phyloP scores from a whole-genome alignment of 1,140 invertebrate species.

The Papilio aristodemus region DNA sequence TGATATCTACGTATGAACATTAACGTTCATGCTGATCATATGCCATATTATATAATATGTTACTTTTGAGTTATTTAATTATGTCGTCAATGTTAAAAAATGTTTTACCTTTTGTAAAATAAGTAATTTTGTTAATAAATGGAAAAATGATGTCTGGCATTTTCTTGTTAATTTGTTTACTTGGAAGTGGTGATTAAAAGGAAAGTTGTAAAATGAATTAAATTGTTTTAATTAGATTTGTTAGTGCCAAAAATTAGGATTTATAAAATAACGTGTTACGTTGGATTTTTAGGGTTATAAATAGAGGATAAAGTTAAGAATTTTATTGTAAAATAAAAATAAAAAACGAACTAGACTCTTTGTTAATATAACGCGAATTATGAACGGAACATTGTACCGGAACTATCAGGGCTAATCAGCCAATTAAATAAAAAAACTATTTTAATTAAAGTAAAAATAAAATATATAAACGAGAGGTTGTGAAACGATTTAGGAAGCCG shows the following conservation, averaged over 20 bases:
- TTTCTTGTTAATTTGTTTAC: background rate
- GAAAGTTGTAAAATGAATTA: conserved; percentile 55
- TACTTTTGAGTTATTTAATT: no score
- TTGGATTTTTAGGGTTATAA: conserved; percentile 71
- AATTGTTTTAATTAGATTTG: conserved; percentile 72
- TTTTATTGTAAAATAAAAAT: conserved; percentile 71
- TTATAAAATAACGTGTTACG: conserved; percentile 70
- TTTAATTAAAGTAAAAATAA: conserved; percentile 57
- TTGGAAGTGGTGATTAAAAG: conserved; percentile 42
- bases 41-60: no score
- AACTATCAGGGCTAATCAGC: conserved; percentile 56
- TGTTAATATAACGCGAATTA: conserved; percentile 70
- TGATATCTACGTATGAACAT: no score
- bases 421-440: conserved; percentile 73
- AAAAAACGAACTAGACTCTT: conserved; percentile 76
- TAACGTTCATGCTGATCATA: no score
- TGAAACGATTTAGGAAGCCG: conserved; percentile 63
- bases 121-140: no score
- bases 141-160: background rate
- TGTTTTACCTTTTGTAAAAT: no score
- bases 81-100: no score
- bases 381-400: conserved; percentile 50
- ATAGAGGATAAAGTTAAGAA: conserved; percentile 67
- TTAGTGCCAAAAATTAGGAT: conserved; percentile 76
- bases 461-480: conserved; percentile 67